Evolutionary conservation across 2,888 invertebrate species (phyloP), one percentile per base, ranked within the genome.

Genomic region (Pasiphila rectangulata): DNA sequence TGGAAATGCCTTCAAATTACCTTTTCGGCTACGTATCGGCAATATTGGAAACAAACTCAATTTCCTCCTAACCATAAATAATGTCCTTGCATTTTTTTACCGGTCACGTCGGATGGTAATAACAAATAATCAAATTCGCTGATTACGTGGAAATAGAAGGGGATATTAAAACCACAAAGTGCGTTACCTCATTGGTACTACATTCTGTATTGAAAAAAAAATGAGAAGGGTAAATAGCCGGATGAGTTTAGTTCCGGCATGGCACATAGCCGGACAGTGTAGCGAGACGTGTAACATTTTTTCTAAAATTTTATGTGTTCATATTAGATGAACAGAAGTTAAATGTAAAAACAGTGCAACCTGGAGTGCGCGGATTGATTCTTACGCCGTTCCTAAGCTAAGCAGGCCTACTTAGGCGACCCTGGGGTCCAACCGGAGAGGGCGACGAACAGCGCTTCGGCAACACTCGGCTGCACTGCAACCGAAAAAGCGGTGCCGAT

Each of bases 81-180:
- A 40, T 35, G 30, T 35, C 36, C 20, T 23, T 19, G n/a, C 3
- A 23, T 27, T 27, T 38, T 27, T 43, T 35, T 17, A 15, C 29
- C 20, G 44, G 30, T 37, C 50, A 50, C 50, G 50, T 45, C 21
- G 27, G 17, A 40, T 27, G 10, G 37, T 45, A 49, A 49, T 49
- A 29, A 29, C 40, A 37, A 49, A 45, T 45, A 50, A 50, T 50
- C 49, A 50, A 36, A 44, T 37, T 37, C 36, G 21, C 20, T 45
- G 45, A 50, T 41, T 50, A 50, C 41, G 19, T 46, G 40, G 27
- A 29, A 30, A 13, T 12, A 39, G 9, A 43, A 35, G 35, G 29
- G 48, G 36, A 48, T 42, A 10, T 48, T 13, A 29, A 43, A 49
- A 49, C 48, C 44, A 39, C 43, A 49, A 40, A 40, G 39, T 40